Percentiles rank a stretch among this genome's conserved stretches.
phyloP scores from a whole-genome alignment of 1,140 invertebrate genomes.

The Eupristina koningsbergeri region DNA sequence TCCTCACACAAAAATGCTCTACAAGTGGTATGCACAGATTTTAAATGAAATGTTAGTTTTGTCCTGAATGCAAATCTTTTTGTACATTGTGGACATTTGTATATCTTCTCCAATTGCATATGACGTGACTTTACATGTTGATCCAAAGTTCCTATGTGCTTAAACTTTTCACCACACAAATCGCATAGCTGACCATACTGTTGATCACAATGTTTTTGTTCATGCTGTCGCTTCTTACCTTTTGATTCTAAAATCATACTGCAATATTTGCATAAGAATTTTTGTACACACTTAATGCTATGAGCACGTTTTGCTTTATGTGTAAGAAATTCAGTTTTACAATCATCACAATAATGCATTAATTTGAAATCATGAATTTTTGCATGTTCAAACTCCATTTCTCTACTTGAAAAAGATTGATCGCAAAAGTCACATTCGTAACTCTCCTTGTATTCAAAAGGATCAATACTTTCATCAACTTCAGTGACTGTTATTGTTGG shows the following conservation, averaged over 20 bases:
- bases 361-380: slow-evolving; percentile 69
- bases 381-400: slow-evolving; percentile 65
- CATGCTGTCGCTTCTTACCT: slow-evolving; percentile 70
- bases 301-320: slow-evolving; percentile 67
- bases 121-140: slow-evolving; percentile 70
- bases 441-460: slow-evolving; percentile 54
- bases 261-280: slow-evolving; percentile 68
- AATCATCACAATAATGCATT: slow-evolving; percentile 68
- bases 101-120: slow-evolving; percentile 70
- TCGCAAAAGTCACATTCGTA: slow-evolving; percentile 70
- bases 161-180: slow-evolving; percentile 70
- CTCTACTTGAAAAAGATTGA: slow-evolving; percentile 60
- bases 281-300: slow-evolving; percentile 65
- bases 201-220: slow-evolving; percentile 71
- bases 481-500: slow-evolving; percentile 25
- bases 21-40: slow-evolving; percentile 69
- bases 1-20: slow-evolving; percentile 70
- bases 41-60: slow-evolving; percentile 70
- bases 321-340: slow-evolving; percentile 66
- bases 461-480: slow-evolving; percentile 43
- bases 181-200: slow-evolving; percentile 70
- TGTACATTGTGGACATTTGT: slow-evolving; percentile 70
- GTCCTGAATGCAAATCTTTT: slow-evolving; percentile 72
- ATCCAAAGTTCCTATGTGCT: slow-evolving; percentile 70
- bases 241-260: slow-evolving; percentile 64